phyloP scores from a whole-genome alignment of 1,140 invertebrate genomes.

The Leptonema lineaticorne region DNA sequence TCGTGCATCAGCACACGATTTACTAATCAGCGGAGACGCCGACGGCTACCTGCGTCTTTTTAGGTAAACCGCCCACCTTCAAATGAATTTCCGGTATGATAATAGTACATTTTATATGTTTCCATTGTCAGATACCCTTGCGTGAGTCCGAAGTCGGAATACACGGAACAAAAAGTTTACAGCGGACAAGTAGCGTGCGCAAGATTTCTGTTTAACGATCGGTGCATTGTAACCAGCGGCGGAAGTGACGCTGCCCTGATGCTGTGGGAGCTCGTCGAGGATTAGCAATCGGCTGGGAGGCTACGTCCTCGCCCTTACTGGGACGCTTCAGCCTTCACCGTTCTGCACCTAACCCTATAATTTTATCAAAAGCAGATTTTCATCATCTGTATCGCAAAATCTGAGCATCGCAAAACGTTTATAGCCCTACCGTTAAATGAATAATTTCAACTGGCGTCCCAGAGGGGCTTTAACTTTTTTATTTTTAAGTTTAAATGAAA shows the following conservation, averaged over 20 bases:
- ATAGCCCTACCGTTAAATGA: too few relatives aligned
- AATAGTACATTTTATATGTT: neutral
- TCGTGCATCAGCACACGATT: conserved; percentile 77
- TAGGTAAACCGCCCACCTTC: conserved; percentile 55
- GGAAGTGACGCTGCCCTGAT: conserved; percentile 90
- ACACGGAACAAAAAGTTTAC: conserved; percentile 86
- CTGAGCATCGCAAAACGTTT: too few relatives aligned
- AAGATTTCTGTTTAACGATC: conserved; percentile 82
- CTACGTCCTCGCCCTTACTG: conserved; percentile 47
- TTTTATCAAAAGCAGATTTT: too few relatives aligned
- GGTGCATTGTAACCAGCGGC: conserved; percentile 83
- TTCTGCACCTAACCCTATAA: conserved; percentile 43
- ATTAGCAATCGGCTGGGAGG: conserved; percentile 57
- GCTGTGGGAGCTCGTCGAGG: conserved; percentile 87
- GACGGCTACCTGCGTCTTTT: conserved; percentile 90
- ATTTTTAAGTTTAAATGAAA: too few relatives aligned
- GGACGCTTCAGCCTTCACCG: conserved; percentile 49
- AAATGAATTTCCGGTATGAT: neutral
- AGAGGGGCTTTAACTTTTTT: too few relatives aligned
- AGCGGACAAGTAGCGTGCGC: conserved; percentile 81
- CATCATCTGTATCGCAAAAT: too few relatives aligned
- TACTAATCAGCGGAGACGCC: conserved; percentile 84
- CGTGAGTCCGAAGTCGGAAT: conserved; percentile 79
- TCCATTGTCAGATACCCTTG: conserved; percentile 69
- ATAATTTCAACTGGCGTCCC: too few relatives aligned